Conservation (phyloP, 2,888 invertebrate species). For the Netelia virgata region DNA sequence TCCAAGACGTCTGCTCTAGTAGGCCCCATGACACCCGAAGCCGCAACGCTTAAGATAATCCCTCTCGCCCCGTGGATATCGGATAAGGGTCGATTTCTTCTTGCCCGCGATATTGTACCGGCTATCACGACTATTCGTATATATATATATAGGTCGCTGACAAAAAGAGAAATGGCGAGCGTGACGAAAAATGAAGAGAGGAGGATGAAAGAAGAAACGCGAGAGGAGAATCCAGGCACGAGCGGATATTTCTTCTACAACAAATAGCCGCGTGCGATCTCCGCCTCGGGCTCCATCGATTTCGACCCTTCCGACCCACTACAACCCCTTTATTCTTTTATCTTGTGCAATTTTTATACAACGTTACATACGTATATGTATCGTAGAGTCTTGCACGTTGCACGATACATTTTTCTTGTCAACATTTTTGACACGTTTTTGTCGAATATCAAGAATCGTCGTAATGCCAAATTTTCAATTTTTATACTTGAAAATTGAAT, state of each 20-base stretch:
- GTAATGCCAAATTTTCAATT: neutral
- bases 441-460: no score
- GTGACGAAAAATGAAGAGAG: constrained; percentile 5
- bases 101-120: constrained; percentile 34
- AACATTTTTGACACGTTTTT: no score
- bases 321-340: neutral
- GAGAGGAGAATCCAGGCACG: constrained; percentile 6
- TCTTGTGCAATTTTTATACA: neutral
- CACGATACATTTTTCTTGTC: no score
- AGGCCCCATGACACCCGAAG: constrained; percentile 37
- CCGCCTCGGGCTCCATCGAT: constrained; percentile 24
- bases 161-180: constrained; percentile 22
- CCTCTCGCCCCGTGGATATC: constrained; percentile 49
- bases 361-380: neutral
- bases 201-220: constrained; percentile 23
- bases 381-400: no score
- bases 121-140: neutral
- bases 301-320: constrained; percentile 11
- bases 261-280: constrained; percentile 23
- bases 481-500: neutral
- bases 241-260: constrained; percentile 19
- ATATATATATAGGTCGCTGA: constrained; percentile 19
- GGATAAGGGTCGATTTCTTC: constrained; percentile 50
- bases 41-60: constrained; percentile 61
- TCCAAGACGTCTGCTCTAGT: constrained; percentile 38